Evolutionary conservation across 2,888 invertebrate species (phyloP).

Genomic region (Hybos culiciformis): DNA sequence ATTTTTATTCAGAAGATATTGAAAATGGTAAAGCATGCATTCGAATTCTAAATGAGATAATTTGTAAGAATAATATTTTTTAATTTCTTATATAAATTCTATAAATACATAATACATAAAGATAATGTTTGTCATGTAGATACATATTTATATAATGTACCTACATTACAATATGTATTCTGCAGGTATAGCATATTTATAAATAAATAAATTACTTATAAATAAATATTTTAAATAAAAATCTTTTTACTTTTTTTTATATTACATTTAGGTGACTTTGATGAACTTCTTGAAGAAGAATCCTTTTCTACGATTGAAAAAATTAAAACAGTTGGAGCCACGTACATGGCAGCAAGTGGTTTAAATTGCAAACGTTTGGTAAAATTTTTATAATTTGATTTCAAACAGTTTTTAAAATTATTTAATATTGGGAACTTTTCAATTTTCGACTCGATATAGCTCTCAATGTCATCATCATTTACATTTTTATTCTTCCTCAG

Average conservation of each 20-base stretch:
- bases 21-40: constrained; percentile 98
- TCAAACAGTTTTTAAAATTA: neutral
- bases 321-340: constrained; percentile 88
- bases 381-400: neutral
- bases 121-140: neutral
- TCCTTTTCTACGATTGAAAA: constrained; percentile 83
- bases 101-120: neutral
- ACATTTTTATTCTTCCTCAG: constrained; percentile 8
- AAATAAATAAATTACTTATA: neutral
- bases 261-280: constrained; percentile 51
- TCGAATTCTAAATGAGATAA: constrained; percentile 92
- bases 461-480: too few species aligned
- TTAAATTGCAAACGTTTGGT: constrained; percentile 50
- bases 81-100: neutral
- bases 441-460: too few species aligned
- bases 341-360: constrained; percentile 93
- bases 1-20: constrained; percentile 94
- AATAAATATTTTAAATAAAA: neutral
- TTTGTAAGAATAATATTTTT: constrained; percentile 47
- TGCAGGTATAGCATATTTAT: neutral
- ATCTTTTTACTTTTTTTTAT: neutral
- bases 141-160: neutral
- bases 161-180: neutral
- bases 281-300: constrained; percentile 73
- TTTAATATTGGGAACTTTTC: constrained; percentile 17